Conservation (phyloP, 2,888 invertebrate genomes). For the Caenorhabditis sulstoni region DNA sequence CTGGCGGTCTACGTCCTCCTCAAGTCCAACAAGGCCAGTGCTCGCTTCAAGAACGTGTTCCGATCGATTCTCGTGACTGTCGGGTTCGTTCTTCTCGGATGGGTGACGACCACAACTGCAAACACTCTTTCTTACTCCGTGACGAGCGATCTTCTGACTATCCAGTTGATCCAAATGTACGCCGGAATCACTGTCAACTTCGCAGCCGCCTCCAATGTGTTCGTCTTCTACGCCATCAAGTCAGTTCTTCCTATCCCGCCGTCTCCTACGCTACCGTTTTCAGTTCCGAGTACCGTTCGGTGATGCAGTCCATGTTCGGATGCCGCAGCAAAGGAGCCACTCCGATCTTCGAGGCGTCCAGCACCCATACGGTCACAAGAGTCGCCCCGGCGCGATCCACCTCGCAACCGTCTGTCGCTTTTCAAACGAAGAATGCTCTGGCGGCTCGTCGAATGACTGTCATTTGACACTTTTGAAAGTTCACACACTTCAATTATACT, state of each 20-base stretch:
- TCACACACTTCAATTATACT: no score
- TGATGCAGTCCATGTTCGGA: constrained; percentile 45
- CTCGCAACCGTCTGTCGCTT: constrained; percentile 8
- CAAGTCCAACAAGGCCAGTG: constrained; percentile 56
- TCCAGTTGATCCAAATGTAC: constrained; percentile 59
- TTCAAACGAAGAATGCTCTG: constrained; percentile 12
- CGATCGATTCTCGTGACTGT: constrained; percentile 59
- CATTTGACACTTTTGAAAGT: constrained; percentile 3
- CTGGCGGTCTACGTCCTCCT: constrained; percentile 41
- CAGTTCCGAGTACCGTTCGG: constrained; percentile 55
- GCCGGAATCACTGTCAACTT: constrained; percentile 64
- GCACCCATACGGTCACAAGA: constrained; percentile 38
- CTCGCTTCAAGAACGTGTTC: constrained; percentile 61
- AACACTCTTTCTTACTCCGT: constrained; percentile 47
- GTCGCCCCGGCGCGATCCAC: constrained; percentile 29
- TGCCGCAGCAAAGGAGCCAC: constrained; percentile 1
- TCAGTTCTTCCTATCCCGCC: constrained; percentile 12
- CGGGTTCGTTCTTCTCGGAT: constrained; percentile 57
- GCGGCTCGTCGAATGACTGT: constrained; percentile 43
- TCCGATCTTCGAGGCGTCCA: constrained; percentile 47
- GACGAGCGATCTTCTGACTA: constrained; percentile 16
- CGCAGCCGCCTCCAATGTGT: constrained; percentile 57
- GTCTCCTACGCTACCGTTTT: constrained; percentile 4
- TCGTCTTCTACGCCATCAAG: constrained; percentile 63
- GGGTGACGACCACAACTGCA: constrained; percentile 57